Conservation (phyloP, 2,888 invertebrate species). For the Eulithis prunata region DNA sequence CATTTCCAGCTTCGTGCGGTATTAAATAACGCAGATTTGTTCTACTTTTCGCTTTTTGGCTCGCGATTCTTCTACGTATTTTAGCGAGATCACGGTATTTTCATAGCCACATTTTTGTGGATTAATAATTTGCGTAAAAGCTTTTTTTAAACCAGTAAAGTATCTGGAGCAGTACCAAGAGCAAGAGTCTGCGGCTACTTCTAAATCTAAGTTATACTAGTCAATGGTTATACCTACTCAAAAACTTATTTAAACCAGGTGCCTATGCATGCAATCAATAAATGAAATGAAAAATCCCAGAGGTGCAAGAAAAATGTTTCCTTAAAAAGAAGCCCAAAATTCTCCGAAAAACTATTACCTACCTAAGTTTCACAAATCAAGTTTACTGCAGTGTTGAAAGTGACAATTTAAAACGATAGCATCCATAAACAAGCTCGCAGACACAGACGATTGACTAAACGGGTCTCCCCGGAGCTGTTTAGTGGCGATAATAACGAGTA, state of each 20-base stretch:
- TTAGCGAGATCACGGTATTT: constrained; percentile 46
- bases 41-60: constrained; percentile 69
- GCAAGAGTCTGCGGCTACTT: too few species aligned
- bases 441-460: constrained; percentile 68
- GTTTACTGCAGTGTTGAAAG: constrained; percentile 3
- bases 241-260: too few species aligned
- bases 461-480: constrained; percentile 72
- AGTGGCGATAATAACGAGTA: constrained; percentile 77
- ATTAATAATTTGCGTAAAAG: constrained; percentile 27
- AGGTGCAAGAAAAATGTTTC: too few species aligned
- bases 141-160: constrained; percentile 15
- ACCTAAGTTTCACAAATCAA: constrained; percentile 1
- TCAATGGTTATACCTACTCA: too few species aligned
- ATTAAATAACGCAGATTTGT: constrained; percentile 79
- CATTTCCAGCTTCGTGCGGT: constrained; percentile 78
- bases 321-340: neutral
- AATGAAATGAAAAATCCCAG: too few species aligned
- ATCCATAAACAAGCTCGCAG: constrained; percentile 50
- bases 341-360: neutral
- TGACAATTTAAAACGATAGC: constrained; percentile 28
- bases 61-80: constrained; percentile 53
- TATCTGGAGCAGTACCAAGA: neutral
- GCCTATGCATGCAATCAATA: too few species aligned
- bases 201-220: too few species aligned
- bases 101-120: constrained; percentile 40